These are phyloP conservation scores for Byasa hedistus DNA, from an alignment of 2,888 invertebrate genomes.

Conservation along the genomic window DNA sequence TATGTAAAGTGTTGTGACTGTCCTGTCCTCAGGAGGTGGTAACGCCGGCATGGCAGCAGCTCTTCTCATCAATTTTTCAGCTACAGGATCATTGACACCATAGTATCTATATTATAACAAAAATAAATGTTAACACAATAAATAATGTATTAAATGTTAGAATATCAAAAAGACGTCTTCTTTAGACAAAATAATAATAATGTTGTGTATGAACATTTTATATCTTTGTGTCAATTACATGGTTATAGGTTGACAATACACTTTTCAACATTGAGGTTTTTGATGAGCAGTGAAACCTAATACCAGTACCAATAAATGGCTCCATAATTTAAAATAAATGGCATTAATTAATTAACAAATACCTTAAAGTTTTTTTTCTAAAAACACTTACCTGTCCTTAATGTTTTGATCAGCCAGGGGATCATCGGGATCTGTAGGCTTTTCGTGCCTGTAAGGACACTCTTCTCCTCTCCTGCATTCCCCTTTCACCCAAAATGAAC, in stretches of 20 bases:
- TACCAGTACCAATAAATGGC: too few species aligned
- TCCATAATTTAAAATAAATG: too few species aligned
- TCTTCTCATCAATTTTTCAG: constrained; percentile 93
- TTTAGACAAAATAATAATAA: too few species aligned
- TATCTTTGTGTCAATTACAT: too few species aligned
- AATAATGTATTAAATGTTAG: not conserved
- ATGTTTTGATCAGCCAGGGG: constrained; percentile 97
- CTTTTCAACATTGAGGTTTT: too few species aligned
- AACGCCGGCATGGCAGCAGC: constrained; percentile 96
- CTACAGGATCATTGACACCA: constrained; percentile 97
- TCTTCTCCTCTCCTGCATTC: constrained; percentile 98
- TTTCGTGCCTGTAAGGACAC: constrained; percentile 97
- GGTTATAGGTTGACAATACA: too few species aligned
- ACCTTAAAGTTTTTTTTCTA: not conserved
- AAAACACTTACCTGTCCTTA: constrained; percentile 84
- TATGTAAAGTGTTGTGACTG: constrained; percentile 98
- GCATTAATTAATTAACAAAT: too few species aligned
- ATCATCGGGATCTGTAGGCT: constrained; percentile 98
- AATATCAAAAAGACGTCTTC: not conserved
- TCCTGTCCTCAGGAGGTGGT: constrained; percentile 96
- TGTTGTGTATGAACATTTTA: too few species aligned
- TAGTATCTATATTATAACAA: constrained; percentile 85
- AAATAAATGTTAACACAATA: not conserved
- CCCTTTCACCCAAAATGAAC: constrained; percentile 99
- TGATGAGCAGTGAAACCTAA: too few species aligned